These are phyloP conservation scores for Anniella stebbinsi DNA, from an alignment of 2,797 vertebrate genomes.

Conservation along the genomic window DNA sequence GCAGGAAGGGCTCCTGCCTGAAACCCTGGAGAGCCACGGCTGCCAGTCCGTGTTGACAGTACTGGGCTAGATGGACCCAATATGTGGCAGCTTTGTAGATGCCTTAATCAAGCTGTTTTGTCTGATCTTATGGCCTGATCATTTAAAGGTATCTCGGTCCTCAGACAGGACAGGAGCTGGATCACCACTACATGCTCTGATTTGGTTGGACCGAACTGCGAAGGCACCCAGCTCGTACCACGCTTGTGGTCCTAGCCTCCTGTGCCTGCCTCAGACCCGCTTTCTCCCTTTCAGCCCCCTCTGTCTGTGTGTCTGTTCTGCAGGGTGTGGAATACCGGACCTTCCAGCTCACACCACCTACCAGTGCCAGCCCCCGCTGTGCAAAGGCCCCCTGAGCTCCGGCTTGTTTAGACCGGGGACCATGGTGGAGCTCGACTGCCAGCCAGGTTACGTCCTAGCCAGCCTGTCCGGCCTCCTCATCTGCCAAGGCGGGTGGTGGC, in stretches of 20 bases:
- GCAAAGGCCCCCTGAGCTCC: conserved; percentile 62
- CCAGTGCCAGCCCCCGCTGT: conserved; percentile 75
- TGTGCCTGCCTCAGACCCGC: background rate
- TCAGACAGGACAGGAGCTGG: background rate
- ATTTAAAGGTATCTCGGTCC: background rate
- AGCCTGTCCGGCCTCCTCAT: conserved; percentile 44
- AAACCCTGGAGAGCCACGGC: no score
- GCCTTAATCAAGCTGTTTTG: background rate
- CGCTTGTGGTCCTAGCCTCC: background rate
- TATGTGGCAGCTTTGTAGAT: background rate
- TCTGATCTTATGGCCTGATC: background rate
- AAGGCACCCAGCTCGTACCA: no score
- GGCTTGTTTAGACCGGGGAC: background rate
- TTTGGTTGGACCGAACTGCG: background rate
- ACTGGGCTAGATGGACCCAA: background rate
- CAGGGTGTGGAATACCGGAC: conserved; percentile 79
- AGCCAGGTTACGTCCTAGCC: conserved; percentile 72
- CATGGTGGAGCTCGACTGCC: conserved; percentile 78
- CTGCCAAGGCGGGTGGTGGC: conserved; percentile 78
- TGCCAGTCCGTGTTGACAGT: no score
- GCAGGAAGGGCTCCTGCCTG: no score
- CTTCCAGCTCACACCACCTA: conserved; percentile 80
- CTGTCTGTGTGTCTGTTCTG: background rate
- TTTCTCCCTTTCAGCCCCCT: no score
- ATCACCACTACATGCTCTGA: background rate